Evolutionary conservation across 2,797 vertebrate genomes (phyloP), one percentile per base, ranked within the genome.

Genomic region (Mormyrus hasselquistii): DNA sequence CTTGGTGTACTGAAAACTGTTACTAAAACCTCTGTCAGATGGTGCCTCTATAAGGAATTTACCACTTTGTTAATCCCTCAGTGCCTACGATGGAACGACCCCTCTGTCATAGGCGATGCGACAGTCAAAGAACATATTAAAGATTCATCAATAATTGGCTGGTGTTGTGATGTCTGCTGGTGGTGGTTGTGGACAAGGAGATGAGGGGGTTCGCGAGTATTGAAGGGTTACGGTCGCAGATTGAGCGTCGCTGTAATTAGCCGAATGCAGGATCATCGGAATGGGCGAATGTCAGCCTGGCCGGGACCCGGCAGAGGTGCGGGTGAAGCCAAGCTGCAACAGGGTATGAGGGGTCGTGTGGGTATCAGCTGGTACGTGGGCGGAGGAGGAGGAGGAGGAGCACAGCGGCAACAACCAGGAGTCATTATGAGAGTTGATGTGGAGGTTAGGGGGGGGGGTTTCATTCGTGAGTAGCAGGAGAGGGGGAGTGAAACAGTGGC

Each of bases 121-220:
- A 94, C 92, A 92, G 92, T 94, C 92, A 93, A 95, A 94, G 92
- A 90, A 29, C 91, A 91, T 94, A 95, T 96, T 95, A 95, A 95
- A 95, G 93, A 95, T 95, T 95, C 93, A 94, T 95, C 94, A 93
- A 94, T 96, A 95, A 95, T 95, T 95, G 94, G 94, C 95, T 92
- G 93, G 93, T 94, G 93, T 90, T 92, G 93, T 89, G 91, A 91
- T 93, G 94, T 94, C 94, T 94, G 93, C 93, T 55, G 50, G 49
- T 86, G 57, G 87, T 83, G 92, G 92, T 92, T 92, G 19, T 87
- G 89, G 92, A 92, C 90, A 87, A 87, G 90, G 55, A 90, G 91
- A 87, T 87, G 89, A 50, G 90, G 91, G 85, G 25, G 29, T 2
- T 25, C 8, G 89, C 19, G 47, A n/a, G 90, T 92, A 93, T 93